A percentile compares a stretch with the other conserved stretches of the same genome.
Evolutionary conservation across 2,113 vertebrate genomes (phyloP).

Genomic region (Silurus glanis): DNA sequence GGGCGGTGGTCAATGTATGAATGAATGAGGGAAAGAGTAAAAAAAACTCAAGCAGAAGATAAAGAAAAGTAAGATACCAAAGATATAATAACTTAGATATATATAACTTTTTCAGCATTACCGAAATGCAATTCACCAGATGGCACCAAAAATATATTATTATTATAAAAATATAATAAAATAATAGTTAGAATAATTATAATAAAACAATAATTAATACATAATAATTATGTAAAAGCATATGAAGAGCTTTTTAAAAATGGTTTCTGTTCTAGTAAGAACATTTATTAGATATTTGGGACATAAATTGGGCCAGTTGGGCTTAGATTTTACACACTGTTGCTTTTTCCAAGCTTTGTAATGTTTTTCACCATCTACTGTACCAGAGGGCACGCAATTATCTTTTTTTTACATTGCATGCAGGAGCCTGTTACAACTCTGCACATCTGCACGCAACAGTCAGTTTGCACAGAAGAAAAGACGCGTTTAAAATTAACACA

Average conservation of each 20-base stretch:
- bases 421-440: not conserved
- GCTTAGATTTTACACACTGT: not conserved
- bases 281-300: not conserved
- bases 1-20: too few relatives aligned
- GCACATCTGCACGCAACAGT: not conserved
- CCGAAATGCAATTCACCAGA: not conserved
- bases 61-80: not conserved
- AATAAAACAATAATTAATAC: too few relatives aligned
- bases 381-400: not conserved
- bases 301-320: too few relatives aligned
- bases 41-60: not conserved
- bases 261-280: not conserved
- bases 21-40: too few relatives aligned
- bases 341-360: not conserved
- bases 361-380: not conserved
- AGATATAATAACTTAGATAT: not conserved
- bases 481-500: not conserved
- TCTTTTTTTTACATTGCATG: not conserved
- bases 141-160: too few relatives aligned
- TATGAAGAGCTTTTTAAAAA: not conserved
- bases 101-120: not conserved
- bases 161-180: too few relatives aligned
- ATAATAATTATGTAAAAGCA: not conserved
- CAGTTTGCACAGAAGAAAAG: not conserved
- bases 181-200: too few relatives aligned